Base-by-base conservation (phyloP, 2,113 vertebrate species). In the Sinocyclocheilus anshuiensis region DNA sequence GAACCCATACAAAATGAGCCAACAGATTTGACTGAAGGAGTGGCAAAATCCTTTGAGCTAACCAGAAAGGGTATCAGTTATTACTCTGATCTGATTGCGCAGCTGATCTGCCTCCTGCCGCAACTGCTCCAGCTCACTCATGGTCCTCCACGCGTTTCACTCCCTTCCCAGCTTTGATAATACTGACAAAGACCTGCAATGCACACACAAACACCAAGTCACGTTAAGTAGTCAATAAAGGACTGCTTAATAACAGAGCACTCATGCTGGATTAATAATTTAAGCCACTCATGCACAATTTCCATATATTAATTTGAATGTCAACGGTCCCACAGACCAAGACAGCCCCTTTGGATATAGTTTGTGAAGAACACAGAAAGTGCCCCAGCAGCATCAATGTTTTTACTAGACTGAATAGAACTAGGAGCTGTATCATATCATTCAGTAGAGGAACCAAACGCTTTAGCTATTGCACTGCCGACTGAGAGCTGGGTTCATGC, bases 51-150 rank as follows among this genome's bases (percentile, higher is more conserved):
- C 42, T 42, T 42, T 42, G 7, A 42, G 39, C 7, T 42, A 8
- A 42, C 7, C 39, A 42, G 42, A 42, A 42, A 42, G 42, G 42
- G 6, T 2, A 33, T 8, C 0, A n/a, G n/a, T 76, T 86, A 95
- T 96, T 93, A 97, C 96, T 95, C 95, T 92, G 90, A 97, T 97
- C 91, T 97, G 96, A 93, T 95, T 97, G 90, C 96, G 93, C 83
- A 97, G 95, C 84, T 97, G 96, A 86, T 97, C 96, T 0, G 96
- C 96, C 91, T 97, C 96, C 92, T 97, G 96, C 89, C 96, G 95
- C 90, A 97, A 92, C 93, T 97, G 96, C 87, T 97, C 96, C 93
- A 97, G 93, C 89, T 97, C 96, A 90, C 96, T 97, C 96, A 97
- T 97, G 89, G 89, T 96, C 89, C 83, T 72, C 74, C 86, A 61